Evolutionary conservation across 2,888 invertebrate genomes (phyloP).

Genomic region (Ptilodon capucinus): DNA sequence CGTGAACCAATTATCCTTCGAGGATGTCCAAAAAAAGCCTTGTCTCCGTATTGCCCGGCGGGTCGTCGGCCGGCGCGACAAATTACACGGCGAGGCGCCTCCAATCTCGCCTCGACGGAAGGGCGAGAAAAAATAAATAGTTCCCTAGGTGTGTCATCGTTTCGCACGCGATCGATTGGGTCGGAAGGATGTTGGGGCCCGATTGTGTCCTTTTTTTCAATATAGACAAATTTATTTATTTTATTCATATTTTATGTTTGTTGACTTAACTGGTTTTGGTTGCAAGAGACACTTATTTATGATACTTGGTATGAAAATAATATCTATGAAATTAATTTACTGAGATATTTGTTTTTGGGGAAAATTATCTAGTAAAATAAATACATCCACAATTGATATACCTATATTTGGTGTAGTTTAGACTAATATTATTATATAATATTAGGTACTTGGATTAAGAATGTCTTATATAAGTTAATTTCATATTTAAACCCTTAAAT

Average conservation of each 20-base stretch:
- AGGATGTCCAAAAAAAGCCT: conserved; percentile 42
- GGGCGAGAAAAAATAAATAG: conserved; percentile 49
- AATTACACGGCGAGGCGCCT: conserved; percentile 69
- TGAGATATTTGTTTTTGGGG: too few relatives aligned
- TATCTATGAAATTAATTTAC: too few relatives aligned
- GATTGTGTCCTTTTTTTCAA: conserved; percentile 38
- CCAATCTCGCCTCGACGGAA: conserved; percentile 53
- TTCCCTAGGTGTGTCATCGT: conserved; percentile 65
- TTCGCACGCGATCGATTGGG: conserved; percentile 54
- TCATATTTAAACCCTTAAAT: too few relatives aligned
- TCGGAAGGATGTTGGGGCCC: conserved; percentile 48
- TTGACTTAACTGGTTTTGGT: conserved; percentile 2
- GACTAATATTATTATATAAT: too few relatives aligned
- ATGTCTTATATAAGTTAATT: too few relatives aligned
- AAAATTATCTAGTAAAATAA: too few relatives aligned
- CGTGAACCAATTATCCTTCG: conserved; percentile 51
- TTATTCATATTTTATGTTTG: conserved; percentile 11
- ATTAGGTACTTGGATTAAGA: too few relatives aligned
- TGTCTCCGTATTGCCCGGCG: conserved; percentile 42
- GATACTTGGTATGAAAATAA: too few relatives aligned
- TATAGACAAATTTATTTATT: conserved; percentile 12
- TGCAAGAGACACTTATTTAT: too few relatives aligned
- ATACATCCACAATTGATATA: too few relatives aligned
- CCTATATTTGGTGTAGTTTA: too few relatives aligned
- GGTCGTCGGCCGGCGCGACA: conserved; percentile 52